Evolutionary conservation across 2,113 vertebrate genomes (phyloP), one percentile per base, ranked within the genome.

Genomic region (Turdus rufiventris): DNA sequence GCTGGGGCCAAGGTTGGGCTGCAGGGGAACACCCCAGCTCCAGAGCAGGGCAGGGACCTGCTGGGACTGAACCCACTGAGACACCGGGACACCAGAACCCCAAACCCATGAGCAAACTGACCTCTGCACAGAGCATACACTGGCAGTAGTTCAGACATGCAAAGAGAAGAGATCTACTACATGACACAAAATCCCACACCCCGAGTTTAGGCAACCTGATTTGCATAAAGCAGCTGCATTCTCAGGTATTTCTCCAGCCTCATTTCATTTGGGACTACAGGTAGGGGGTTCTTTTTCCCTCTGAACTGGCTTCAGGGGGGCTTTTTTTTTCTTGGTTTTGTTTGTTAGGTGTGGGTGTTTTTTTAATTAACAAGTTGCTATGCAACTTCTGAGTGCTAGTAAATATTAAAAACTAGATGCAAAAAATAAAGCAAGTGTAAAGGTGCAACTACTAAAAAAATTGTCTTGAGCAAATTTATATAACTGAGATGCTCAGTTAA

Each of bases 41-140:
- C 34, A 17, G 10, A 6, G 36, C n/a, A 84, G 31, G 33, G 36
- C 58, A 89, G 18, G 17, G 15, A 58, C 5, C 38, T 70, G 26
- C 40, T 5, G 1, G 31, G n/a, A 43, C 34, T 5, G 26, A 76
- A 14, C 9, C 23, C 40, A 6, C 0, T 0, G 0, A n/a, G 33
- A 25, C 70, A 75, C 3, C 0, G 38, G 0, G 40, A 34, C 31
- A 12, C 12, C 12, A 29, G 1, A 45, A 14, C 18, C 33, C 65
- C 45, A 10, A 63, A 19, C 18, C 24, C 47, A 7, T 0, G 13
- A 26, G 16, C 29, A 62, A 83, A 66, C 2, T 16, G 72, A 26
- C 10, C 76, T 7, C 36, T 5, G 50, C 50, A 48, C 36, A 91
- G 61, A 85, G 72, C 40, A 40, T 8, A 31, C n/a, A 12, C 25